These are phyloP conservation scores for Hemicrepidius hirtus DNA, from an alignment of 2,888 invertebrate genomes.

Conservation along the genomic window DNA sequence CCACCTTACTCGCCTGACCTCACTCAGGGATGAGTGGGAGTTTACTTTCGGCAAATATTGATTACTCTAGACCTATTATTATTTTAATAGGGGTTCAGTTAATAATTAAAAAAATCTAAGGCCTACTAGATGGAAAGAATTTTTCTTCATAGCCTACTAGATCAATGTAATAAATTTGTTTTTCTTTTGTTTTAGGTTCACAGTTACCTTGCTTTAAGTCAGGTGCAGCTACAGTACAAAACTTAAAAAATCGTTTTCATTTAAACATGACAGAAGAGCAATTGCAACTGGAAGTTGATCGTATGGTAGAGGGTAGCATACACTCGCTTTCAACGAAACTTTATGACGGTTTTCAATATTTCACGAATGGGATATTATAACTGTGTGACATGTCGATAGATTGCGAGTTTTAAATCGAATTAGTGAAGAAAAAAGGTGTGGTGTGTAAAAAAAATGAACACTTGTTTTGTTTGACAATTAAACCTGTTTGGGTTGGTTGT, in stretches of 20 bases:
- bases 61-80: too few relatives aligned
- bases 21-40: neutral
- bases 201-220: constrained; percentile 97
- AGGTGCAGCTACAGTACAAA: constrained; percentile 91
- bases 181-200: constrained; percentile 81
- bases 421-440: neutral
- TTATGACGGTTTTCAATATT: constrained; percentile 99
- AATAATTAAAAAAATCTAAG: too few relatives aligned
- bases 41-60: neutral
- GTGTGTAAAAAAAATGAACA: constrained; percentile 7
- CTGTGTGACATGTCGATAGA: constrained; percentile 52
- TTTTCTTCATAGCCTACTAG: too few relatives aligned
- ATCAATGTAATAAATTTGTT: too few relatives aligned
- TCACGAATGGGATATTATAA: constrained; percentile 96
- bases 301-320: constrained; percentile 94
- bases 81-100: too few relatives aligned
- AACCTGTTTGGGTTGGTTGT: neutral
- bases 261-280: constrained; percentile 95
- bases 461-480: neutral
- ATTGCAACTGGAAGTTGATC: constrained; percentile 92
- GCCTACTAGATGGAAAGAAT: too few relatives aligned
- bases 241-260: constrained; percentile 96
- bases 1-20: too few relatives aligned
- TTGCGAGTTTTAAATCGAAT: constrained; percentile 45
- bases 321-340: constrained; percentile 97